Percentiles rank a stretch among this genome's conserved stretches.
Conservation (phyloP, 2,113 vertebrate species). For the Alaudala cheleensis region DNA sequence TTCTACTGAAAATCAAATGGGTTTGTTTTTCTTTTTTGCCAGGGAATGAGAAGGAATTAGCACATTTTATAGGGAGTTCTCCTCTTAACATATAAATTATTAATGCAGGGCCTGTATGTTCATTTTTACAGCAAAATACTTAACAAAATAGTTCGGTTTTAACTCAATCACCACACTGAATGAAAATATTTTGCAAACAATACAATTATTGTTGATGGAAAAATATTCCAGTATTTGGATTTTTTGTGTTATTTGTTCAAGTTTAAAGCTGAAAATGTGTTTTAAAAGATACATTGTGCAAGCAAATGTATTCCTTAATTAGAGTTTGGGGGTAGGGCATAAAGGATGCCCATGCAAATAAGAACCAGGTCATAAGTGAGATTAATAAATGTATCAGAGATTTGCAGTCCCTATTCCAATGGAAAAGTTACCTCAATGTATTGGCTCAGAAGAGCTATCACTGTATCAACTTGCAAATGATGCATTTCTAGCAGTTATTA, state of each 20-base stretch:
- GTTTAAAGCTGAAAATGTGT: not conserved
- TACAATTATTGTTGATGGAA: no score
- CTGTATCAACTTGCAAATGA: not conserved
- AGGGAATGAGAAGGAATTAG: not conserved
- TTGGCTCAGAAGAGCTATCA: not conserved
- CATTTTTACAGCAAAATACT: not conserved
- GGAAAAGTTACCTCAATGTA: not conserved
- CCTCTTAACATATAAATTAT: not conserved
- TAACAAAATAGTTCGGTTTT: not conserved
- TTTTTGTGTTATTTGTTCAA: not conserved
- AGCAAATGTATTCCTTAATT: not conserved
- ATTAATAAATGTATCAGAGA: not conserved
- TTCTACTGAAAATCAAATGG: not conserved
- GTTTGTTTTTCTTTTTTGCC: not conserved
- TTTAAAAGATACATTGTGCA: not conserved
- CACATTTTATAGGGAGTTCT: not conserved
- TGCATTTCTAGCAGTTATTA: not conserved
- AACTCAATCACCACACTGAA: not conserved
- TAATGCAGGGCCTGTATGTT: not conserved
- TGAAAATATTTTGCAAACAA: not conserved
- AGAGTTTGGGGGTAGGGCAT: not conserved
- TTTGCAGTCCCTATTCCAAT: not conserved
- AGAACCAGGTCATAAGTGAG: not conserved
- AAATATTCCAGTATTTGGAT: not conserved
- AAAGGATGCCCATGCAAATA: not conserved